These are phyloP conservation scores for Enteromius paludinosus DNA, from an alignment of 2,797 vertebrate genomes.

Conservation along the genomic window DNA sequence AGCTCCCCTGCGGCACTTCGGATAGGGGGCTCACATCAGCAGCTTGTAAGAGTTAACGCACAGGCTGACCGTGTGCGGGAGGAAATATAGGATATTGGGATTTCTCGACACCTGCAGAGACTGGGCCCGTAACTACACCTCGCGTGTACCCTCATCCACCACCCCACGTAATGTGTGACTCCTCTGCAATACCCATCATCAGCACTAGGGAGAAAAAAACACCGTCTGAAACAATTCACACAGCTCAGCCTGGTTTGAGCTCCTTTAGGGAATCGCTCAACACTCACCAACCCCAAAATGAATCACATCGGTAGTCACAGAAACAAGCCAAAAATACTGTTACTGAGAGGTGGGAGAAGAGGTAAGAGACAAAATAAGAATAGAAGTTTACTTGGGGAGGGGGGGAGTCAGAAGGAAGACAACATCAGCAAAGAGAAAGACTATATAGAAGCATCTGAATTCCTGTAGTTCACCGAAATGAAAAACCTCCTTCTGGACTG, in stretches of 20 bases:
- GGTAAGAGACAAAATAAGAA: not conserved
- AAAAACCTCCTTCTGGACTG: not conserved
- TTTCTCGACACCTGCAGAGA: not conserved
- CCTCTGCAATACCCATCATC: slow-evolving; percentile 28
- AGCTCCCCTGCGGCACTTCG: slow-evolving; percentile 28
- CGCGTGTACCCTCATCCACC: not conserved
- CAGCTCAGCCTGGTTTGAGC: slow-evolving; percentile 15
- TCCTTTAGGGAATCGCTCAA: slow-evolving; percentile 44
- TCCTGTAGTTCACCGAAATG: not conserved
- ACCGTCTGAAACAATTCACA: slow-evolving; percentile 34
- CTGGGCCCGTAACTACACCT: not conserved
- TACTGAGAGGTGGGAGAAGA: not conserved
- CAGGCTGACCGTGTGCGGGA: not conserved
- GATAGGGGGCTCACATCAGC: slow-evolving; percentile 4
- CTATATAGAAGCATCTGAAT: not conserved
- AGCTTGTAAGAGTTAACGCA: not conserved
- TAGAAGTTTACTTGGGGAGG: not conserved
- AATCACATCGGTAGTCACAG: slow-evolving; percentile 29
- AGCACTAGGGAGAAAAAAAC: slow-evolving; percentile 27
- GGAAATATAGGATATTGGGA: slow-evolving; percentile 8
- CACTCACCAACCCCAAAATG: slow-evolving; percentile 47
- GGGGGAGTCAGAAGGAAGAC: not conserved
- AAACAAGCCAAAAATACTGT: not conserved
- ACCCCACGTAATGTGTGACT: not conserved
- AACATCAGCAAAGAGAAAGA: not conserved